Percentiles rank a stretch among this genome's conserved stretches.
phyloP scores from a whole-genome alignment of 2,797 vertebrate species.

The Netta rufina region DNA sequence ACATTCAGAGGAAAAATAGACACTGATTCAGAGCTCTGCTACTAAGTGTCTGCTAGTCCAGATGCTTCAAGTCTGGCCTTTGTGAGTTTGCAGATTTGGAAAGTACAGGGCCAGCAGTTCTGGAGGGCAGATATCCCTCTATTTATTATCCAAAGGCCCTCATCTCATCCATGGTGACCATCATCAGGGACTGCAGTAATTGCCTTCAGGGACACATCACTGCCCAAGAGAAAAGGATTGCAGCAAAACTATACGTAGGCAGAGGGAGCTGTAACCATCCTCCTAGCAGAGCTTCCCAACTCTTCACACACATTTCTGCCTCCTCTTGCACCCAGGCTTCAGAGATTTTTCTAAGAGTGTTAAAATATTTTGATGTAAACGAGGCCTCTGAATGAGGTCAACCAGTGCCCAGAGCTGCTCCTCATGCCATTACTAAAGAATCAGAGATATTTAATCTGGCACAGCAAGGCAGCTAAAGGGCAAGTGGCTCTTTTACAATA shows the following conservation, averaged over 20 bases:
- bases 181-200: not conserved
- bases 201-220: not conserved
- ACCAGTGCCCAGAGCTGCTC: not conserved
- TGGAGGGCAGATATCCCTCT: not conserved
- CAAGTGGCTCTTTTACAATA: not conserved
- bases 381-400: not conserved
- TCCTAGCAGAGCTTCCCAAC: not conserved
- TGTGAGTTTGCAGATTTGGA: not conserved
- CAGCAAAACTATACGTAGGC: not conserved
- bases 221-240: not conserved
- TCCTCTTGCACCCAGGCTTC: not conserved
- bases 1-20: not conserved
- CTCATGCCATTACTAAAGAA: not conserved
- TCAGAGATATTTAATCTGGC: not conserved
- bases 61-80: not conserved
- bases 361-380: not conserved
- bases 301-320: not conserved
- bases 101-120: not conserved
- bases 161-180: accelerated
- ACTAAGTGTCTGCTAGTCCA: not conserved
- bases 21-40: not conserved
- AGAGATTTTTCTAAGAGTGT: not conserved
- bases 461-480: not conserved
- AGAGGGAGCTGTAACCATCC: not conserved
- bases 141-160: not conserved